Evolutionary conservation across 1,140 invertebrate genomes (phyloP).

Genomic region (Lordiphosa clarofinis): DNA sequence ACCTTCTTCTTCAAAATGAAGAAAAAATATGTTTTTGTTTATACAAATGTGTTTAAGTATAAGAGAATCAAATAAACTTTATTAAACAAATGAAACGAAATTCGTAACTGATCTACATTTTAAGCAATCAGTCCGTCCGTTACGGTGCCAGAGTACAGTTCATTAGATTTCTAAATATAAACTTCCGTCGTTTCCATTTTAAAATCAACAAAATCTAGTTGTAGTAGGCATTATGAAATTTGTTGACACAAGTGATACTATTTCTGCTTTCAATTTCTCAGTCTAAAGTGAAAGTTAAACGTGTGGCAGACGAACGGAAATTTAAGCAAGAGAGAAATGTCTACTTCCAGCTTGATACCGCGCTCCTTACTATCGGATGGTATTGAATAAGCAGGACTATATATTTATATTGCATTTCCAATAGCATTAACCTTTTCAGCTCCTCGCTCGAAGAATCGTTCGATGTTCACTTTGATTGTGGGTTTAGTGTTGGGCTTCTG

Average conservation of each 20-base stretch:
- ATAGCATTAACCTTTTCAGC: conserved; percentile 3
- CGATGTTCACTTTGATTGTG: conserved; percentile 31
- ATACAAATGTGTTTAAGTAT: conserved; percentile 23
- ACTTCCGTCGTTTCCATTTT: background rate
- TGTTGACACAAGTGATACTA: conserved; percentile 34
- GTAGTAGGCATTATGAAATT: conserved; percentile 3
- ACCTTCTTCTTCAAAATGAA: too few relatives aligned
- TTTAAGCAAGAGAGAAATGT: conserved; percentile 3
- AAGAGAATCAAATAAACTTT: conserved; percentile 4
- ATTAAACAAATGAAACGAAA: background rate
- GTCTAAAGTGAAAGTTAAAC: conserved; percentile 17
- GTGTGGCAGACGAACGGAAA: background rate
- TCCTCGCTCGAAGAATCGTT: conserved; percentile 33
- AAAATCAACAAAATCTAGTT: conserved; percentile 7
- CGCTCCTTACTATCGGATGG: conserved; percentile 22
- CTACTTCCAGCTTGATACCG: conserved; percentile 13
- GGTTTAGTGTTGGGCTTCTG: conserved; percentile 39
- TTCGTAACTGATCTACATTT: background rate
- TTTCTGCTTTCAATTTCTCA: background rate
- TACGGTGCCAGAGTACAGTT: conserved; percentile 16
- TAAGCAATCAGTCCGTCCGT: conserved; percentile 10
- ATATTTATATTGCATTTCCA: background rate
- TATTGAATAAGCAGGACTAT: background rate
- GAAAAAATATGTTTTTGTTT: conserved; percentile 5
- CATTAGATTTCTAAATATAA: background rate